Percentiles rank a stretch among this genome's conserved stretches.
Conservation (phyloP, 2,797 vertebrate species). For the Podarcis siculus region DNA sequence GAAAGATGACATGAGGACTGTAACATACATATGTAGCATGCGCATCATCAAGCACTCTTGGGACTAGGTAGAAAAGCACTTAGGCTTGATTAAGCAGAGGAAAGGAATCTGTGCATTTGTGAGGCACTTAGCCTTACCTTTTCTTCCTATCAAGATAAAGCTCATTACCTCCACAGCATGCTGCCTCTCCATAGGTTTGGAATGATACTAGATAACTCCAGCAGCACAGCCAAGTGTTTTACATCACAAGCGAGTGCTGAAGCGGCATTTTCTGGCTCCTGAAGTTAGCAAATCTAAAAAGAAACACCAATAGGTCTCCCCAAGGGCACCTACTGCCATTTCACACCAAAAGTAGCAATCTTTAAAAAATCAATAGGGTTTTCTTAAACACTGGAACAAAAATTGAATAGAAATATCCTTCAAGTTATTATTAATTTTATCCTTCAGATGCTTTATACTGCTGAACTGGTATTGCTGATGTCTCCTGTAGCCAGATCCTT, state of each 20-base stretch:
- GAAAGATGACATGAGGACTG: neutral
- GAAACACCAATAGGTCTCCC: neutral
- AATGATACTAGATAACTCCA: slow-evolving; percentile 9
- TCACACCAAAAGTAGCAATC: neutral
- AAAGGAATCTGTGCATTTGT: slow-evolving; percentile 1
- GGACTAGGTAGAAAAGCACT: neutral
- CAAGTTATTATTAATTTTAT: neutral
- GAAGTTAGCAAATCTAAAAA: neutral
- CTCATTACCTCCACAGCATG: slow-evolving; percentile 20
- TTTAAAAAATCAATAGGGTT: neutral
- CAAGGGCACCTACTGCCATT: neutral
- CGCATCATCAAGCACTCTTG: neutral
- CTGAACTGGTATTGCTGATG: neutral
- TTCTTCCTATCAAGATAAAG: neutral
- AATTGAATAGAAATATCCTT: neutral
- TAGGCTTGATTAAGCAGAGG: slow-evolving; percentile 19
- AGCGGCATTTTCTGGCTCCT: neutral
- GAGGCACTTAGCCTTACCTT: neutral
- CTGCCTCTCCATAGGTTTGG: neutral
- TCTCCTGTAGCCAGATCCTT: neutral
- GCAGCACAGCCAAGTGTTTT: neutral
- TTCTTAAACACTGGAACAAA: neutral
- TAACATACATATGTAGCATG: neutral
- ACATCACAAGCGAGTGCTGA: slow-evolving; percentile 9
- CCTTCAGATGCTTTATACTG: neutral